Evolutionary conservation across 2,797 vertebrate genomes (phyloP), one percentile per base, ranked within the genome.

Genomic region (Acipenser transmontanus): DNA sequence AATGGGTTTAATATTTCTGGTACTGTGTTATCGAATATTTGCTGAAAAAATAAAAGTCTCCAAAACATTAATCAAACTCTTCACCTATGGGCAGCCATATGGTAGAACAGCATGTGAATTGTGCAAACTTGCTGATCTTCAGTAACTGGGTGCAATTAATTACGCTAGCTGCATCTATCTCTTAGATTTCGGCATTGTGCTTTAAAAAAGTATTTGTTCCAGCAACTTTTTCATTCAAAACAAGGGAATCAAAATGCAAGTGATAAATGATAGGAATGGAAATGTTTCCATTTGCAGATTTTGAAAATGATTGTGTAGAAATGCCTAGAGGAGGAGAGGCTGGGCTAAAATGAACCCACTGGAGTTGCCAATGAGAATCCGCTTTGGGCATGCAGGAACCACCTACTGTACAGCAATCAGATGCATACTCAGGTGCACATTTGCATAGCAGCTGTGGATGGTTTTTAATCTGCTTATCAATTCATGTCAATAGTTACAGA

Each of bases 11-110:
- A 34, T 34, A 76, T 77, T 91, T 87, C 86, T 90, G 88, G 91
- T 92, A 93, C 94, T 90, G 91, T 91, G 90, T 47, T 51, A 93
- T 93, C 91, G 93, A 93, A 94, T 96, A 95, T 94, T 93, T 93
- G 92, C 84, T 91, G 88, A 87, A 89, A 91, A 89, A 92, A 91
- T 70, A 88, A 79, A 65, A 89, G 86, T 86, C 91, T 92, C 94
- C 84, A 93, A 94, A 94, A 94, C 97, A 99, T 99, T 98, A 99
- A 99, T 99, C 97, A 99, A 97, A 96, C 96, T 95, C 97, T 98
- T 98, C 93, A 96, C 96, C 97, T 97, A 98, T 94, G 97, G 94
- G 96, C 93, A 95, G 91, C 95, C 97, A 98, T 98, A 98, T 99
- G 97, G 97, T 88, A 91, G 88, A 97, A 93, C 97, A 98, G 96